Base-by-base conservation (phyloP, 2,888 invertebrate species). In the Xestia ashworthii region DNA sequence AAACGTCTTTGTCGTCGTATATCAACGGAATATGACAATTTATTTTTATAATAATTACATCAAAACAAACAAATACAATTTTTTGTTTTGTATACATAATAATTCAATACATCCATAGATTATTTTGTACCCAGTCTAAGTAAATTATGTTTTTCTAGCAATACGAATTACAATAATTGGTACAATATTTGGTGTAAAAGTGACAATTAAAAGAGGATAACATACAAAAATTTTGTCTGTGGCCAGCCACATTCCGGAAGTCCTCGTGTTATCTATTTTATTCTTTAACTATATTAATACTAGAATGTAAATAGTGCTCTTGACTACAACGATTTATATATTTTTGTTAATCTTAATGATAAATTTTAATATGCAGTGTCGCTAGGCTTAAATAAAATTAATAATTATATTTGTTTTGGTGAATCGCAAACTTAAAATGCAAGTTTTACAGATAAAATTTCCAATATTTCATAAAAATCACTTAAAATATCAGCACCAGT, bases 211-310 rank as follows among this genome's bases (percentile, higher is more conserved):
- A 66, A 69, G 68, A 85, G 67, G 70, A 78, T 72, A 65, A 48
- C 12, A 38, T 88, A 78, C 53, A 84, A 81, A 76, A 82, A 53
- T 22, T 60, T 82, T 76, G 65, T 69, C 32, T 66, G 90, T 92
- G 91, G 92, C 93, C 93, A 84, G 93, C 93, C 92, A 93, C 91
- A 78, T 88, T 83, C 74, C 87, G 84, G 87, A 89, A 89, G 86
- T 90, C 85, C 85, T 88, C 79, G 81, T 82, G 83, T 74, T 79
- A 78, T 73, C 14, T 77, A 71, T 50, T 74, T 68, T 48, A 66
- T 68, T 53, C 41, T 50, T 16, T 19, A 71, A 41, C 60, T 82
- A 71, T 38, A 67, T 71, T 75, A 77, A 48, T 71, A 60, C 73
- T 80, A 80, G 44, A 77, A 81, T 77, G 70, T 81, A 82, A 85